Conservation (phyloP, 2,888 invertebrate genomes). For the Morinoia aosen region DNA sequence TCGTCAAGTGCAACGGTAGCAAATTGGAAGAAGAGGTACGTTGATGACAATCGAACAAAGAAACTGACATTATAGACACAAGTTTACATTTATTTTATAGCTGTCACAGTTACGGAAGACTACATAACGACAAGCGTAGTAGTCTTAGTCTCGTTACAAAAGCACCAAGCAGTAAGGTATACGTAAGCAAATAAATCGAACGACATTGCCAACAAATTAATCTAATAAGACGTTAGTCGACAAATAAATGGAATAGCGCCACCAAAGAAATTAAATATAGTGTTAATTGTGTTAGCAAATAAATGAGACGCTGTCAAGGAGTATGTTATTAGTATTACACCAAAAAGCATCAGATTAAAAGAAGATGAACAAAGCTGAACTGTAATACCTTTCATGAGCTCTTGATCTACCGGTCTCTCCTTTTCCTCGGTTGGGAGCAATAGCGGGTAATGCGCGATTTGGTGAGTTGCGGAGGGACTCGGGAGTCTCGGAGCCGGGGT, state of each 20-base stretch:
- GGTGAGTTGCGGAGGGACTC: background rate
- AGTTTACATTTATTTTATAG: background rate
- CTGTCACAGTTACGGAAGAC: background rate
- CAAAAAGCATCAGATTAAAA: background rate
- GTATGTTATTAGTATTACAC: conserved; percentile 12
- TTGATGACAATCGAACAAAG: background rate
- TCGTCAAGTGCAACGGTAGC: background rate
- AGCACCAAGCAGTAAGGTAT: background rate
- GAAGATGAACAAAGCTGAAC: background rate
- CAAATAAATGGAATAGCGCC: background rate
- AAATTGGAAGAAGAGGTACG: background rate
- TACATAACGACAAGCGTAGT: background rate
- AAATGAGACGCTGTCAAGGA: background rate
- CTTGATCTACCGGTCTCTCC: background rate
- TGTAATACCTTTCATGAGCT: background rate
- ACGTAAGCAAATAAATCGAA: background rate
- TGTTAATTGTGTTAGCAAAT: conserved; percentile 7
- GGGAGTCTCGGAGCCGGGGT: background rate
- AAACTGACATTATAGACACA: background rate
- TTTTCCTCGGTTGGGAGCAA: background rate
- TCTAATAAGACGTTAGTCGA: background rate
- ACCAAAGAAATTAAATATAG: background rate
- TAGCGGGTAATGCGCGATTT: conserved; percentile 23
- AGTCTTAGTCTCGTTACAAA: background rate
- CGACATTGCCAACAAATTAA: background rate